phyloP scores from a whole-genome alignment of 2,113 vertebrate species.

The Hemichromis elongatus region DNA sequence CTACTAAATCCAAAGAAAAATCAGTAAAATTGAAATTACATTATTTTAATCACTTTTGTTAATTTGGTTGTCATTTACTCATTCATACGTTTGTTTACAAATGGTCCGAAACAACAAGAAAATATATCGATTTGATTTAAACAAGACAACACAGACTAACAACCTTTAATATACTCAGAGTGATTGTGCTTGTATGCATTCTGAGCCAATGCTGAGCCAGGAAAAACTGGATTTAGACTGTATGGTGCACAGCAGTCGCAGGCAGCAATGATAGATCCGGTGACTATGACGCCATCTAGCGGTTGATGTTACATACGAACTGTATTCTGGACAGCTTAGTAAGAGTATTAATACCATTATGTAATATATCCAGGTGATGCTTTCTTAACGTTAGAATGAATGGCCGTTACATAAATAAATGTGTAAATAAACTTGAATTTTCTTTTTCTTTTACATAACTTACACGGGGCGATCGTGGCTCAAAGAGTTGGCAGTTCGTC shows the following conservation, averaged over 20 bases:
- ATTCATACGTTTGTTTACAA: neutral
- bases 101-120: neutral
- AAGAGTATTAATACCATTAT: constrained; percentile 9
- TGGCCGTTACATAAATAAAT: neutral
- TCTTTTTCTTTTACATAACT: neutral
- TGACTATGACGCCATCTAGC: constrained; percentile 48
- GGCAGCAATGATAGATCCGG: neutral
- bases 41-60: neutral
- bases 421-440: neutral
- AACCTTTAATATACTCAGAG: neutral
- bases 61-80: neutral
- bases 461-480: too few relatives aligned
- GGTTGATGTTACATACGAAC: neutral
- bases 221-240: neutral
- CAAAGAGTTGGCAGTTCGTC: too few relatives aligned
- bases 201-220: neutral
- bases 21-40: neutral
- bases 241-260: neutral
- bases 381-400: neutral
- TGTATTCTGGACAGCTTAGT: neutral
- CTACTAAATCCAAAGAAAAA: neutral
- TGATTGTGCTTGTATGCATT: neutral
- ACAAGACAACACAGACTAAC: neutral
- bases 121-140: rapidly evolving
- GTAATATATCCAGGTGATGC: neutral